Base-by-base conservation (phyloP, 2,888 invertebrate species). In the Conistra vaccinii region DNA sequence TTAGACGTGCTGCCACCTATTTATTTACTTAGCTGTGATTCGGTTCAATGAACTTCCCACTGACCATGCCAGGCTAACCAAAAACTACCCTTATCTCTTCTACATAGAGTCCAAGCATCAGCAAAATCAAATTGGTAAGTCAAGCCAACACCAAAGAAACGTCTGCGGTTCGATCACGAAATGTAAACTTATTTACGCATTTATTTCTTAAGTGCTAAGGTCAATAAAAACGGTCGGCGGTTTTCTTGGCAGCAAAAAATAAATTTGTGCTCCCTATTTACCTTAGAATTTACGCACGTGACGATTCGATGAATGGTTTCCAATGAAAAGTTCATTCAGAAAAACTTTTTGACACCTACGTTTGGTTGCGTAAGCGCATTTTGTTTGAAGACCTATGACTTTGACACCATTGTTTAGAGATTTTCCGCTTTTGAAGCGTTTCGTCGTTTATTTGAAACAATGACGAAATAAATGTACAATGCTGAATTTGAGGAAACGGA, bases 21-120 rank as follows among this genome's bases (percentile, higher is more conserved):
- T 93, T 94, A 94, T 94, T 95, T 94, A 92, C 92, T 92, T 90
- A 93, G 90, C 91, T 90, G 88, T 88, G 88, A 81, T 89, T 88
- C 85, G 91, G 95, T 93, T 94, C 95, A 91, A 87, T 92, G 95
- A 95, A 94, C 95, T 89, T 85, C 62, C 85, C 73, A 86, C 75
- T 76, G 72, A 75, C 63, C n/a, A 66, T 26, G 66, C 62, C 20
- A 63, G 63, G 45, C 63, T 69, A 20, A 63, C 2, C 76, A 7
- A 89, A 85, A 85, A 70, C 82, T 35, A 72, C 83, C 85, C 72
- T 84, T 89, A 81, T 65, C 1, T 1, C 29, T 5, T 29, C 0
- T 0, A 0, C 0, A 29, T 45, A 86, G 69, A 51, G 76, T 78
- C 14, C 69, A 73, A 26, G 0, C 20, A 85, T 14, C 39, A 14